Conservation (phyloP, 2,888 invertebrate genomes). For the Cataglyphis rosenhaueri region DNA sequence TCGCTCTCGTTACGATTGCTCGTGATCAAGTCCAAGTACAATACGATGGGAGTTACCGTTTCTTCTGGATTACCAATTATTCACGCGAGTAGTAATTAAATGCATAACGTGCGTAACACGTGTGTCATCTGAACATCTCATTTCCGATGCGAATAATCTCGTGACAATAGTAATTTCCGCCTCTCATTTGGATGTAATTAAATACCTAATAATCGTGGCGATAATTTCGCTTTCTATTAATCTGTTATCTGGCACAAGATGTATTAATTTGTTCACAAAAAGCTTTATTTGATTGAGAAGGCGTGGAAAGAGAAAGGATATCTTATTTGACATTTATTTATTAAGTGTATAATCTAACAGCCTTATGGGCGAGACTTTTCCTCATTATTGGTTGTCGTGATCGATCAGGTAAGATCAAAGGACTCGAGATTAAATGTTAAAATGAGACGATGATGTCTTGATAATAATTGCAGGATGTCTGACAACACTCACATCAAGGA, state of each 20-base stretch:
- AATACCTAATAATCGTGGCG: neutral
- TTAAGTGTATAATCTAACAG: neutral
- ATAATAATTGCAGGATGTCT: conserved; percentile 62
- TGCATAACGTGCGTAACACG: conserved; percentile 19
- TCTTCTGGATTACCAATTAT: neutral
- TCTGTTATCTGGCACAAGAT: neutral
- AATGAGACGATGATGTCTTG: neutral
- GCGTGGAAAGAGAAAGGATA: neutral
- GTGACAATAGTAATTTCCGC: neutral
- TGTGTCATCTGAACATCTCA: neutral
- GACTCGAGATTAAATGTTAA: neutral
- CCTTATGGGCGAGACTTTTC: neutral
- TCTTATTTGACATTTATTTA: neutral
- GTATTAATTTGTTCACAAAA: neutral
- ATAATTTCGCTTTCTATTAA: neutral
- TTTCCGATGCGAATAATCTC: neutral
- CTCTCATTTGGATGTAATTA: neutral
- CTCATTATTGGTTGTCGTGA: neutral
- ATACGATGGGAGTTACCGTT: neutral
- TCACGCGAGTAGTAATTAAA: neutral
- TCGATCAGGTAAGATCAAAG: neutral
- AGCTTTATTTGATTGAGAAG: neutral
- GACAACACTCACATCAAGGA: conserved; percentile 78
- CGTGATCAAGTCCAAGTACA: neutral
- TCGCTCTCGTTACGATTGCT: neutral